phyloP scores from a whole-genome alignment of 2,888 invertebrate species.

The Blera fallax region DNA sequence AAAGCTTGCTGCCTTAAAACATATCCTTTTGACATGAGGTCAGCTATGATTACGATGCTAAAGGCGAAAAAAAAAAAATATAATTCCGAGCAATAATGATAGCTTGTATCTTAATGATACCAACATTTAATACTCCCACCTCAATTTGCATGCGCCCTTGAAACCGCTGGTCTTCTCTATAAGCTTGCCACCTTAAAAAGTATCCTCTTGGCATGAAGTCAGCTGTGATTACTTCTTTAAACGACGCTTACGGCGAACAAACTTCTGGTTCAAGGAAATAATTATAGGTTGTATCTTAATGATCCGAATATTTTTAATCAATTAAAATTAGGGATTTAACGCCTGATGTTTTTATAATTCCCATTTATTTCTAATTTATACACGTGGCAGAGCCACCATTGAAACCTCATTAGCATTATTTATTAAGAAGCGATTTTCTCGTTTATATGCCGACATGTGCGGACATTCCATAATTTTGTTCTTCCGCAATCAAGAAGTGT shows the following conservation, averaged over 20 bases:
- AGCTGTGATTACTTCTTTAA: not conserved
- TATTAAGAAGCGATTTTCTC: not conserved
- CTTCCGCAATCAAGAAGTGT: not conserved
- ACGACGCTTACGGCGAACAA: not conserved
- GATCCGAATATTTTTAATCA: not conserved
- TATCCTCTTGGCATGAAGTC: not conserved
- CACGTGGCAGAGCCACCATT: conserved; percentile 1
- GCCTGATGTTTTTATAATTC: not conserved
- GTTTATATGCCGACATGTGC: not conserved
- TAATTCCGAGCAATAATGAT: too few relatives aligned
- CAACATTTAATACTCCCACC: too few relatives aligned
- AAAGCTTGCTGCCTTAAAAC: too few relatives aligned
- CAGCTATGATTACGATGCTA: too few relatives aligned
- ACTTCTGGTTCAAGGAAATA: not conserved
- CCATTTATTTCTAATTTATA: not conserved
- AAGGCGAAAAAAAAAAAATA: too few relatives aligned
- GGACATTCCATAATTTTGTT: not conserved
- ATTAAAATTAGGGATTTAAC: not conserved
- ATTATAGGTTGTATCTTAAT: not conserved
- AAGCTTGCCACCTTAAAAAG: not conserved
- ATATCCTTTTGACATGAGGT: too few relatives aligned
- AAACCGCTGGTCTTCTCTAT: too few relatives aligned
- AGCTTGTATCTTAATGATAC: too few relatives aligned
- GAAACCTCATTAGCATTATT: not conserved
- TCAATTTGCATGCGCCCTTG: too few relatives aligned